A percentile compares a stretch with the other conserved stretches of the same genome.
These are phyloP conservation scores for Capromys pilorides DNA, from an alignment of 2,797 vertebrate genomes.

Conservation along the genomic window DNA sequence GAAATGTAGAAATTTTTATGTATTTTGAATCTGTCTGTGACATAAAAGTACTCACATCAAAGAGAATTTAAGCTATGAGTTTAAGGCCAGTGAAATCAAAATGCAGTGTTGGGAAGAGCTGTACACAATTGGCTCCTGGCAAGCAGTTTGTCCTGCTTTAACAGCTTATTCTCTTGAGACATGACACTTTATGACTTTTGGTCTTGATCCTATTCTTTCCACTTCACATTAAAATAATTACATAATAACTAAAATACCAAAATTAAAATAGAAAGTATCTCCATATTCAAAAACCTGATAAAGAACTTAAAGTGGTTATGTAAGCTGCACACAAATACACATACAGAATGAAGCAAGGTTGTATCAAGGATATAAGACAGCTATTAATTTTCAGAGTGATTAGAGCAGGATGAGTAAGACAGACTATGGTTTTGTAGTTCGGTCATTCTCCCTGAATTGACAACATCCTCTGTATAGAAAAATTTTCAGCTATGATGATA, in stretches of 20 bases:
- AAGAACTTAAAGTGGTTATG: background rate
- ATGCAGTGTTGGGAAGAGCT: background rate
- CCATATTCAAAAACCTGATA: background rate
- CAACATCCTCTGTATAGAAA: constrained; percentile 32
- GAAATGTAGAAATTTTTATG: background rate
- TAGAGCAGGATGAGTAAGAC: constrained; percentile 31
- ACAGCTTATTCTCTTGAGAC: background rate
- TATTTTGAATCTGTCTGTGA: background rate
- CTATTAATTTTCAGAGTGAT: constrained; percentile 31
- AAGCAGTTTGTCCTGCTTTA: background rate
- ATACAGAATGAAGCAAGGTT: background rate
- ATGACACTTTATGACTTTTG: constrained; percentile 12
- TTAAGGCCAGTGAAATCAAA: background rate
- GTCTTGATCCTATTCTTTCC: background rate
- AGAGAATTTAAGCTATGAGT: background rate
- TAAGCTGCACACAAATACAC: background rate
- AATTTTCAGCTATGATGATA: background rate
- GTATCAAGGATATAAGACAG: background rate
- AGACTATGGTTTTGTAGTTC: constrained; percentile 9
- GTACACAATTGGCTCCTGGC: background rate
- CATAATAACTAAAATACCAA: background rate
- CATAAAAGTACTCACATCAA: background rate
- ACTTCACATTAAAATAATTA: background rate
- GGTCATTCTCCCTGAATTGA: constrained; percentile 1
- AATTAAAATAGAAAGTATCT: constrained; percentile 33